Evolutionary conservation across 2,888 invertebrate genomes (phyloP).

Genomic region (Dorcus hopei): DNA sequence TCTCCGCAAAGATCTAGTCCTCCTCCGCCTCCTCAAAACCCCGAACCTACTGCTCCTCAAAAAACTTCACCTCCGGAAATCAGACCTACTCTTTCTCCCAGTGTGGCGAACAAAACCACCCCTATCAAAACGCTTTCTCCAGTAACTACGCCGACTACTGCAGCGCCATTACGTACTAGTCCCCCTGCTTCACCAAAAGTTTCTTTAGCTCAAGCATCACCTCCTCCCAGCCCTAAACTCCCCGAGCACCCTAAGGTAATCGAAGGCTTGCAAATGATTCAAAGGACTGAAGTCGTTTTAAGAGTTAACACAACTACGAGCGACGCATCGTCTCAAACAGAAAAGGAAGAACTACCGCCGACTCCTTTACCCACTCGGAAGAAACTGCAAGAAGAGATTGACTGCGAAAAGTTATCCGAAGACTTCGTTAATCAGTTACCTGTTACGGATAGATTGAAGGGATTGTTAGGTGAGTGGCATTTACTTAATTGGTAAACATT

Average conservation of each 20-base stretch:
- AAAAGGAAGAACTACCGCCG: constrained; percentile 43
- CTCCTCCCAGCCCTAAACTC: constrained; percentile 45
- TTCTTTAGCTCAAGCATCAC: constrained; percentile 28
- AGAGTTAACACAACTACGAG: constrained; percentile 60
- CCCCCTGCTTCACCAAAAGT: constrained; percentile 29
- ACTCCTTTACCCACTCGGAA: constrained; percentile 55
- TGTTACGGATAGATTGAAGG: constrained; percentile 64
- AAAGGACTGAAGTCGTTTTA: constrained; percentile 62
- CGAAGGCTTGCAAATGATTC: constrained; percentile 57
- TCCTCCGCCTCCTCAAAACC: constrained; percentile 5
- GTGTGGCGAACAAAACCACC: constrained; percentile 15
- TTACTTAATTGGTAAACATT: not conserved
- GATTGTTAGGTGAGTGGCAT: constrained; percentile 55
- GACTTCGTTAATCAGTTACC: constrained; percentile 62
- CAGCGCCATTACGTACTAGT: constrained; percentile 5
- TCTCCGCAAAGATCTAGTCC: constrained; percentile 10
- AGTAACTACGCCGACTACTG: constrained; percentile 3
- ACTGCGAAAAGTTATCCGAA: constrained; percentile 69
- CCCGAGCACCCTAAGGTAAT: constrained; percentile 42
- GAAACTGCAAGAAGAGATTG: constrained; percentile 71
- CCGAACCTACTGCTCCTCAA: constrained; percentile 4
- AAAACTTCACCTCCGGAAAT: constrained; percentile 26
- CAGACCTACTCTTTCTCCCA: constrained; percentile 21
- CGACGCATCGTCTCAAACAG: constrained; percentile 55
- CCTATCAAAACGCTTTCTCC: constrained; percentile 19